phyloP scores from a whole-genome alignment of 2,888 invertebrate species.

The Sclerodermus sp. region DNA sequence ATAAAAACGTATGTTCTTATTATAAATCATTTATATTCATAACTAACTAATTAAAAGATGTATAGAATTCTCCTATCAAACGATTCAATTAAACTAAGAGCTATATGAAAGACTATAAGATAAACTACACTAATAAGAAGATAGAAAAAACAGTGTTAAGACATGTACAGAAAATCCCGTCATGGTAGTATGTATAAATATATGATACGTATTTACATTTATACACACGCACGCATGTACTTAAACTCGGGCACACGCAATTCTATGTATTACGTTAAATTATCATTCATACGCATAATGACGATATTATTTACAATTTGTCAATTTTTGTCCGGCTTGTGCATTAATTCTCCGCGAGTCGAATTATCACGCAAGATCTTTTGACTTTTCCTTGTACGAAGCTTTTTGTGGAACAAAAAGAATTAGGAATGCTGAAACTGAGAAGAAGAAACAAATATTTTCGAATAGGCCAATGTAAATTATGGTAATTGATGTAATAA shows the following conservation, averaged over 20 bases:
- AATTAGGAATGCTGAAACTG: conserved; percentile 41
- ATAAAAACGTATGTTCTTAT: neutral
- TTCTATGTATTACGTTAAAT: conserved; percentile 4
- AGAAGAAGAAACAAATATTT: conserved; percentile 4
- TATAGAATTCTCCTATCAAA: too few relatives aligned
- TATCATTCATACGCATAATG: conserved; percentile 1
- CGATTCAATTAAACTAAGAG: too few relatives aligned
- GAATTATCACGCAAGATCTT: conserved; percentile 14
- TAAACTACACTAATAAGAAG: conserved; percentile 14
- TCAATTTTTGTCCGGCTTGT: too few relatives aligned
- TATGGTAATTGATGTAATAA: neutral
- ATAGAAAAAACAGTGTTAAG: conserved; percentile 37
- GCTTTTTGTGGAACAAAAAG: conserved; percentile 30
- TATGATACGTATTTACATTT: conserved; percentile 12
- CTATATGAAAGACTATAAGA: too few relatives aligned
- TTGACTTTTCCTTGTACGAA: conserved; percentile 11
- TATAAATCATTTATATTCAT: too few relatives aligned
- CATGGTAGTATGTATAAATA: conserved; percentile 25
- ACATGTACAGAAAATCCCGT: conserved; percentile 49
- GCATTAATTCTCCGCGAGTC: neutral
- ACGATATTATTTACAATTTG: too few relatives aligned
- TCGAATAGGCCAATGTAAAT: neutral
- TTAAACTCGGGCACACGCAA: conserved; percentile 10
- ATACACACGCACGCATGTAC: conserved; percentile 6
- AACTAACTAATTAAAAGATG: too few relatives aligned